Evolutionary conservation across 2,113 vertebrate species (phyloP), one percentile per base, ranked within the genome.

Genomic region (Silurus asotus): DNA sequence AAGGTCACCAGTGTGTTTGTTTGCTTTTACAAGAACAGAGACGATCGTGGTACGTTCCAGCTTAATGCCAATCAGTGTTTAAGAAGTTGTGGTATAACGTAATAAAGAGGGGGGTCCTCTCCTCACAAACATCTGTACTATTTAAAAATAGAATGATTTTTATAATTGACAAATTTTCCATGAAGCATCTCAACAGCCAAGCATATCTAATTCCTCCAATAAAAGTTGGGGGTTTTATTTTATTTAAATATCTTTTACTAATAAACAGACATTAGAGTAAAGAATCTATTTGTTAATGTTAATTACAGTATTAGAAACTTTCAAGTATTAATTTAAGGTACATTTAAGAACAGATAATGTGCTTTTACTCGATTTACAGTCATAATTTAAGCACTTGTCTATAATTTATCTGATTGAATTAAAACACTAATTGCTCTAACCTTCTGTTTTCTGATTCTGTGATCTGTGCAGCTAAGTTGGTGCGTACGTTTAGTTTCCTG

Each of bases 401-500:
- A 37, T 37, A 37, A 37, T 37, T 37, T 37, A 37, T 37, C 37
- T 37, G 2, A 75, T 51, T 53, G 48, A 75, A 75, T n/a, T 75
- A 17, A 53, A 74, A 74, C 23, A 10, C 64, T 25, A 20, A 20
- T 74, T 13, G 61, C 7, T 65, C 3, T 14, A 15, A 3, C 4
- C 51, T 51, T 11, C n/a, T 23, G 10, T 51, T 13, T 6, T 75
- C n/a, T 5, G 51, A 15, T 1, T 20, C 7, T 61, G 45, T 72
- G 13, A 0, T 51, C 2, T 25, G 14, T 87, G 0, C 89, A 95
- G 95, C 93, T 87, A 95, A 95, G 90, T 92, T 96, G 88, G 92
- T 96, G 90, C 95, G 97, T 75, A 98, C 97, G 85, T 99, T 99
- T 96, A 96, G 97, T 96, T 99, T 98, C 93, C 95, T 99, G 96